A percentile compares a stretch with the other conserved stretches of the same genome.
These are phyloP conservation scores for Procambarus virginalis DNA, from an alignment of 1,140 invertebrate species.

Conservation along the genomic window DNA sequence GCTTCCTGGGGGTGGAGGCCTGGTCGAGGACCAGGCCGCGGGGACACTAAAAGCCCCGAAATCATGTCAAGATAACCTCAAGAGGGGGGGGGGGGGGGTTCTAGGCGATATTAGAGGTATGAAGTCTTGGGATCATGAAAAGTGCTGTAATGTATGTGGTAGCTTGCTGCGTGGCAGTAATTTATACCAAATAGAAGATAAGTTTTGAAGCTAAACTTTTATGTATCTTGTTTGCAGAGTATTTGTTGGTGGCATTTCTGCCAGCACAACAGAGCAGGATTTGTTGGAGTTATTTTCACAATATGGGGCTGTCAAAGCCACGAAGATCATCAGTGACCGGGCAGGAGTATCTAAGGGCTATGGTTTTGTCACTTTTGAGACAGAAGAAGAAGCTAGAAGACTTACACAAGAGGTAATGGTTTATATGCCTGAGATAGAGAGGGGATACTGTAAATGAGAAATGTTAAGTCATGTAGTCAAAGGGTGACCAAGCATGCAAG, in stretches of 20 bases:
- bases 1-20: too few relatives aligned
- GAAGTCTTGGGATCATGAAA: too few relatives aligned
- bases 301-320: slow-evolving; percentile 93
- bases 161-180: neutral
- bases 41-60: too few relatives aligned
- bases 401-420: slow-evolving; percentile 73
- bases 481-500: too few relatives aligned
- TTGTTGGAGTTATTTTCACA: slow-evolving; percentile 86
- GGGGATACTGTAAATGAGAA: too few relatives aligned
- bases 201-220: neutral
- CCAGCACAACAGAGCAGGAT: slow-evolving; percentile 88
- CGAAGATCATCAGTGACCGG: slow-evolving; percentile 94
- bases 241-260: slow-evolving; percentile 94
- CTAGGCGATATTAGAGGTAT: too few relatives aligned
- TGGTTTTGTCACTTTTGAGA: slow-evolving; percentile 96
- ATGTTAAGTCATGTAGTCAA: too few relatives aligned
- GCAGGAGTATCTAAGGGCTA: slow-evolving; percentile 96
- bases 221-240: slow-evolving; percentile 77
- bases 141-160: too few relatives aligned
- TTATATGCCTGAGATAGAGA: too few relatives aligned
- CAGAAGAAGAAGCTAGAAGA: slow-evolving; percentile 89
- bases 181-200: neutral
- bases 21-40: too few relatives aligned
- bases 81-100: too few relatives aligned
- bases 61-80: too few relatives aligned